A percentile compares a stretch with the other conserved stretches of the same genome.
Evolutionary conservation across 2,113 vertebrate species (phyloP).

Genomic region (Proteles cristata): DNA sequence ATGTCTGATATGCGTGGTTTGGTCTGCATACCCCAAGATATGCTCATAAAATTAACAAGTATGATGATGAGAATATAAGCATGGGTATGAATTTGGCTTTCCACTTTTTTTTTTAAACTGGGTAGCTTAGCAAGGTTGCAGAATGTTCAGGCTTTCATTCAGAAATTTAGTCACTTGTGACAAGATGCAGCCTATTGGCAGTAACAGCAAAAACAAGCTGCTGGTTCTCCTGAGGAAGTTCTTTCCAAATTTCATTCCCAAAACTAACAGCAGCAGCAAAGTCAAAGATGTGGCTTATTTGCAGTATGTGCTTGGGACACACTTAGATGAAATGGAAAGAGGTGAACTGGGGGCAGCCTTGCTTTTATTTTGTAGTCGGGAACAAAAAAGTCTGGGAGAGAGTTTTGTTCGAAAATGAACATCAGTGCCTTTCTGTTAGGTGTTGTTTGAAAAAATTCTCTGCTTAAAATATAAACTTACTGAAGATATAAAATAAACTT

Average conservation of each 20-base stretch:
- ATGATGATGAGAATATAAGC: neutral
- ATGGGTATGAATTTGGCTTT: neutral
- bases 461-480: slow-evolving; percentile 72
- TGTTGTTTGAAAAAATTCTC: slow-evolving; percentile 43
- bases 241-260: slow-evolving; percentile 45
- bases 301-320: slow-evolving; percentile 23
- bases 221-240: slow-evolving; percentile 50
- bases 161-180: slow-evolving; percentile 61
- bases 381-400: slow-evolving; percentile 56
- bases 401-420: slow-evolving; percentile 71
- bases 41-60: neutral
- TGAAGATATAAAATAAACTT: slow-evolving; percentile 53
- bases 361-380: slow-evolving; percentile 56
- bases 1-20: neutral
- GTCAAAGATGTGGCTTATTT: slow-evolving; percentile 45
- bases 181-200: neutral
- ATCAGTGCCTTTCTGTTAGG: slow-evolving; percentile 63
- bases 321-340: slow-evolving; percentile 66
- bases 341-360: neutral
- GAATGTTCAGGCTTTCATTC: neutral
- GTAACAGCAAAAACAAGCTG: slow-evolving; percentile 24
- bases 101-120: neutral
- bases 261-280: slow-evolving; percentile 42
- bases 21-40: neutral
- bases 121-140: slow-evolving; percentile 22